These are phyloP conservation scores for Spodoptera littoralis DNA, from an alignment of 2,888 invertebrate genomes.

Conservation along the genomic window DNA sequence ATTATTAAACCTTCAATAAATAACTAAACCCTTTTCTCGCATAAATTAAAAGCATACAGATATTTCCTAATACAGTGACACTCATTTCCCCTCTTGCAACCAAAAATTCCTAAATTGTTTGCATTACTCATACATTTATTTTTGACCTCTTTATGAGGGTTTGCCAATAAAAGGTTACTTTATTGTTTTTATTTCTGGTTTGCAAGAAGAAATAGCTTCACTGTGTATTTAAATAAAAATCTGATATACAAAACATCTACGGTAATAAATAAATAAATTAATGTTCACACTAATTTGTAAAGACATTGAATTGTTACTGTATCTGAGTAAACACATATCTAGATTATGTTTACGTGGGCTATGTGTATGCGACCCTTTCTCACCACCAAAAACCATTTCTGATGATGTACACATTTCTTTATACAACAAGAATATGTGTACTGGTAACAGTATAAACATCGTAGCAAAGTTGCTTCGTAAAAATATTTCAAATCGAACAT, in stretches of 20 bases:
- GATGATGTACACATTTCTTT: too few species aligned
- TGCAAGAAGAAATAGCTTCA: too few species aligned
- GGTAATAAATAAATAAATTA: slow-evolving; percentile 21
- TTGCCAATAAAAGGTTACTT: too few species aligned
- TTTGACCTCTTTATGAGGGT: too few species aligned
- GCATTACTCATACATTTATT: too few species aligned
- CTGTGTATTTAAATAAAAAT: slow-evolving; percentile 2
- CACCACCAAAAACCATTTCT: too few species aligned
- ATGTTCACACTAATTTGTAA: slow-evolving; percentile 10
- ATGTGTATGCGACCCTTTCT: background rate
- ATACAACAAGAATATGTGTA: too few species aligned
- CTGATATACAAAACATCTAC: slow-evolving; percentile 12
- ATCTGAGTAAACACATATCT: background rate
- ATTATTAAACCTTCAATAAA: slow-evolving; percentile 8
- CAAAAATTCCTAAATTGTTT: too few species aligned
- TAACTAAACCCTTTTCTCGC: slow-evolving; percentile 16
- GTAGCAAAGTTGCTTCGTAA: background rate
- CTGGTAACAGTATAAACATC: too few species aligned
- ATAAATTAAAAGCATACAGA: slow-evolving; percentile 10
- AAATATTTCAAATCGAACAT: background rate
- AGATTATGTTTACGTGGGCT: slow-evolving; percentile 9
- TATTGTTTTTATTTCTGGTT: too few species aligned
- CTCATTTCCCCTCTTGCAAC: too few species aligned
- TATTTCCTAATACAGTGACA: background rate
- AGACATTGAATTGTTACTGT: slow-evolving; percentile 1